Base-by-base conservation (phyloP, 1,140 invertebrate species). In the Coenobita brevimanus region DNA sequence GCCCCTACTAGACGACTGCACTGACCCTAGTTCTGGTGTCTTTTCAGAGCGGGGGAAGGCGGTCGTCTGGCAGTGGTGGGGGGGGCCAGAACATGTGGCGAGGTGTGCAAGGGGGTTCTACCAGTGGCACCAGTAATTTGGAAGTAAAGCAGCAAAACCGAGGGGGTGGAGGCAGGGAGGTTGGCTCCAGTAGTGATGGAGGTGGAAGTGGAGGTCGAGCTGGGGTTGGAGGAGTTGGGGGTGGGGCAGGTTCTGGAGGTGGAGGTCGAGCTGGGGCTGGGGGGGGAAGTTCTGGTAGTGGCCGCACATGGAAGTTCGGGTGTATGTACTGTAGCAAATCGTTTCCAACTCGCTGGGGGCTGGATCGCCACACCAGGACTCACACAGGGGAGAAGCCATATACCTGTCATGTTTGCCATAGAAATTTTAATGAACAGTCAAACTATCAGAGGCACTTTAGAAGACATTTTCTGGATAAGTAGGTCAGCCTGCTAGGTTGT, bases 271-370 rank as follows among this genome's bases (percentile, higher is more conserved):
- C 41, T 46, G 6, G 41, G 30, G 38, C 41, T 21, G 38, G 17
- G 1, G 46, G 64, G 10, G 64, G 50, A n/a, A 33, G 36, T 13
- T 10, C 27, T 43, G 50, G 33, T 50, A 33, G 43, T 24, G 60
- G 83, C 33, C 80, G 85, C 24, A 90, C 88, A 24, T 87, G 90
- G 71, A 78, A 85, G 46, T 91, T 88, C 76, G 89, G 81, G 10
- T 90, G 86, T 84, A 62, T 90, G 57, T 89, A 90, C 46, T 94
- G 93, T 91, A 92, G 92, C 1, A 93, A 94, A 89, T 91, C 92
- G 10, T 94, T 94, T 89, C 93, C 93, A 10, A 93, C 93, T 15
- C 92, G 92, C 43, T 93, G 93, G 73, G 93, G 93, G 79, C 91
- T 94, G n/a, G 91, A 92, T 46, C 91, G 93, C 30, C 93, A 94